Conservation (phyloP, 2,113 vertebrate species). For the Takifugu flavidus region DNA sequence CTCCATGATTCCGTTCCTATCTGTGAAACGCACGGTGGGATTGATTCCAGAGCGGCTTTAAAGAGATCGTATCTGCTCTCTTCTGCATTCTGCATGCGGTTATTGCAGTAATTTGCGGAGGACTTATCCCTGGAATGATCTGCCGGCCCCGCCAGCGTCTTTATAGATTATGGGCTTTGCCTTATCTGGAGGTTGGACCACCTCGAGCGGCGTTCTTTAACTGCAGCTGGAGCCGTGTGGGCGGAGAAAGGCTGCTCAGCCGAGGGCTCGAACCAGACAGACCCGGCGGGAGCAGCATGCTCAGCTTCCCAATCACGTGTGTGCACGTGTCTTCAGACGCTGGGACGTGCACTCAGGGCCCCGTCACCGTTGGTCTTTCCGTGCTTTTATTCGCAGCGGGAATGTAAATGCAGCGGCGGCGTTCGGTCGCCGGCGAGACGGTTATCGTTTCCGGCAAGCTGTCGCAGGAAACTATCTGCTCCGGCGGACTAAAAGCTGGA, state of each 20-base stretch:
- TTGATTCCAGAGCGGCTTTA: too few species aligned
- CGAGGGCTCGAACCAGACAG: constrained; percentile 18
- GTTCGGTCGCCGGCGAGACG: background rate
- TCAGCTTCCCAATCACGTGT: background rate
- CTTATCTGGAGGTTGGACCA: constrained; percentile 70
- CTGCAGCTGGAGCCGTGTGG: constrained; percentile 43
- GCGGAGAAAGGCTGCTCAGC: constrained; percentile 15
- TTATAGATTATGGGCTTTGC: constrained; percentile 71
- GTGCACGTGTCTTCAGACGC: background rate
- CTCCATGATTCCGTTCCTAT: background rate
- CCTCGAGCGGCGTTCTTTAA: constrained; percentile 58
- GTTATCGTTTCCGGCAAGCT: background rate
- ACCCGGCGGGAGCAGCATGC: constrained; percentile 46
- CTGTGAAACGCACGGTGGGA: constrained; percentile 1
- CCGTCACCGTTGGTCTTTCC: too few species aligned
- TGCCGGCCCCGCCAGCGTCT: constrained; percentile 52
- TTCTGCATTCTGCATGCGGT: constrained; percentile 24
- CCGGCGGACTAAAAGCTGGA: constrained; percentile 14
- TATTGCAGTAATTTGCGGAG: constrained; percentile 36
- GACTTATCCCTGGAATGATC: constrained; percentile 59
- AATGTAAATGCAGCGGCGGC: background rate
- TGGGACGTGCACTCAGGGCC: too few species aligned
- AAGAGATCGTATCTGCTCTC: background rate
- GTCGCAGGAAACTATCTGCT: constrained; percentile 5
- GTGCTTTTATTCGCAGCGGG: too few species aligned